Evolutionary conservation across 1,140 invertebrate genomes (phyloP), one percentile per base, ranked within the genome.

Genomic region (Euwallacea similis): DNA sequence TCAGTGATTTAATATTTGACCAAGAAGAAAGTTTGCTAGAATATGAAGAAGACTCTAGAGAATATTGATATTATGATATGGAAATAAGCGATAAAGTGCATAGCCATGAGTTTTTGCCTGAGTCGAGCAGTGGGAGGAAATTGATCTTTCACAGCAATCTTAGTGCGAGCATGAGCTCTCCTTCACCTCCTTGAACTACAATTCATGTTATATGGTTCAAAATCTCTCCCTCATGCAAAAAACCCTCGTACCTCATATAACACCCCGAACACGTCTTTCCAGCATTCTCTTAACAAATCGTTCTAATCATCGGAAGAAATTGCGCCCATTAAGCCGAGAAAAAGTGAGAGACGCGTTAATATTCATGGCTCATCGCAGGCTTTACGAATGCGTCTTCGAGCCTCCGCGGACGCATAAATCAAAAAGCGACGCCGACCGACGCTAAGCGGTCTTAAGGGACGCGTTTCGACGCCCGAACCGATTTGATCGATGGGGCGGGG

Each of bases 391-490:
- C 58, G 44, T 69, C 66, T 69, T 62, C 43, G 46, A 11, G 50
- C 42, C 63, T 41, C 65, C 50, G 63, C 58, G 68, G 54, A 54
- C 13, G 60, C 46, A 76, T 77, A 77, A 76, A 77, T 78, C 78
- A 78, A 73, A 71, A 70, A 63, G 69, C 74, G 73, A 74, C 75
- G 74, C 71, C 74, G 66, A 74, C 74, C 72, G 76, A 76, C 75
- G 73, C 78, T 79, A 79, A 79, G 78, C 77, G 76, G 74, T 73
- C 78, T 76, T 78, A 46, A 64, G 78, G 78, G 78, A 79, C 75
- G 71, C 78, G 78, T 79, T 79, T 75, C 61, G 47, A 13, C 62
- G 65, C 46, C 72, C 13, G 21, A 65, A 42, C 54, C 55, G 61
- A 65, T 71, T 71, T 71, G 69, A 64, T 65, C 53, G 61, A 71